Evolutionary conservation across 2,113 vertebrate species (phyloP), one percentile per base, ranked within the genome.

Genomic region (Marmota monax): DNA sequence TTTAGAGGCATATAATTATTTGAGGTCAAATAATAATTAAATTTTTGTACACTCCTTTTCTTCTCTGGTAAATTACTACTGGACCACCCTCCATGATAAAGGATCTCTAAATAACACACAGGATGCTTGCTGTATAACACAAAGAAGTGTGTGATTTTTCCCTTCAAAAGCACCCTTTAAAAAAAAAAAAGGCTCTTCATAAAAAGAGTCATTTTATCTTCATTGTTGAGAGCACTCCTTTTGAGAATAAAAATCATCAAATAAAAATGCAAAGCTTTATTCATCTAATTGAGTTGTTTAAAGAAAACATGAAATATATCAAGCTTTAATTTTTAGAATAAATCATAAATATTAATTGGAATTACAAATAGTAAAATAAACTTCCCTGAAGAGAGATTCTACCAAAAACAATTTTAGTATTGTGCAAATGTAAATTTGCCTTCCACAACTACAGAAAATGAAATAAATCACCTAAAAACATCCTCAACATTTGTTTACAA

Each of bases 11-110:
- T 98, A 98, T 98, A 99, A 98, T 99, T 98, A 98, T 98, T 98
- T 82, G 97, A 97, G 99, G 99, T 99, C 99, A 99, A 98, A 98
- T 98, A 99, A 99, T 99, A 99, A 99, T 99, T 99, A 98, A 99
- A 99, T 99, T 99, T 99, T 99, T 98, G 98, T 99, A 98, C 98
- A 98, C 98, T 98, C 98, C 98, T 98, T 98, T 98, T 98, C 98
- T 98, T 98, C 18, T 97, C 97, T 98, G 89, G 96, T 95, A 98
- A 98, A 95, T 98, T 98, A 98, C 96, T 90, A 97, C 88, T 8
- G 97, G 99, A 99, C 99, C 99, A 99, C 99, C 99, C 98, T 98
- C 98, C 97, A 94, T 96, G 98, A 99, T 98, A 98, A 99, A 98
- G 98, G 97, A 97, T 97, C 89, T 97, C 97, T 92, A 96, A 98